Base-by-base conservation (phyloP, 2,888 invertebrate genomes). In the Druceiella hillmani region DNA sequence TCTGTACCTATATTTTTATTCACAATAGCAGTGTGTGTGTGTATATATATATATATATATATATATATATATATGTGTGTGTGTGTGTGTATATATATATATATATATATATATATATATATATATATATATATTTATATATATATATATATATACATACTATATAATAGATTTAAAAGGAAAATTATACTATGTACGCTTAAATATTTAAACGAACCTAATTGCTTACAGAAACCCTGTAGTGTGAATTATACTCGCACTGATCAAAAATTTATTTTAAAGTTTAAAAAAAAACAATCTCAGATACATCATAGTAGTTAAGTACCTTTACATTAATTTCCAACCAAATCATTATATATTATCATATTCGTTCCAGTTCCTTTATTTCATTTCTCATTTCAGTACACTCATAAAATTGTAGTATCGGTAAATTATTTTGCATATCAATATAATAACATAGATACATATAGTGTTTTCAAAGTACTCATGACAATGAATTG, bases 291-390 rank as follows among this genome's bases (percentile, higher is more conserved):
- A n/a, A n/a, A n/a, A n/a, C n/a, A n/a, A n/a, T n/a, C n/a, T n/a
- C n/a, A n/a, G n/a, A n/a, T n/a, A n/a, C n/a, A n/a, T n/a, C n/a
- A n/a, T n/a, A n/a, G n/a, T n/a, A n/a, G n/a, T n/a, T n/a, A n/a
- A n/a, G n/a, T 20, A 20, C n/a, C 6, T 20, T 7, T 20, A 20
- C n/a, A 20, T 20, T 7, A 7, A 20, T 20, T 7, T 20, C 6
- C n/a, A 20, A 7, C 6, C n/a, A 20, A 20, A 20, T 20, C 25
- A 13, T 24, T 3, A 34, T 29, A 27, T 33, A 16, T 33, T 16
- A 30, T 34, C 10, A 28, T 25, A 27, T 34, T 35, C 9, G 9
- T 11, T 36, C 4, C 14, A 20, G 20, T 20, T 12, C n/a, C 5
- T 27, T 27, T 27, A 5, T n/a, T 9, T 27, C 27, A 9, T 27